These are phyloP conservation scores for Vultur gryphus DNA, from an alignment of 2,797 vertebrate genomes.

Conservation along the genomic window DNA sequence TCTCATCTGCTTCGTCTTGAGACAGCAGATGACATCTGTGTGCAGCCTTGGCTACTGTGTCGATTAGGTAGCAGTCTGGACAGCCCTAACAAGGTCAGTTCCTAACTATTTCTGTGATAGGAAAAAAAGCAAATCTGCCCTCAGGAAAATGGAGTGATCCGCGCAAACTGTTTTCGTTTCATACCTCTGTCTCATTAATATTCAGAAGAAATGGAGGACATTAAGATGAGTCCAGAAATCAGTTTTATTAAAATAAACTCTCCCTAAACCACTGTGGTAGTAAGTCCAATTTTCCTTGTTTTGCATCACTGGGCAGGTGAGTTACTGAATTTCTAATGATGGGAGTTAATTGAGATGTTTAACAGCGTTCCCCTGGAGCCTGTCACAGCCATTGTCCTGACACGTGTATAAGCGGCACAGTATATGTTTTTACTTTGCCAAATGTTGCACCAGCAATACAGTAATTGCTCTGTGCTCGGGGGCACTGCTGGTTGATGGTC, in stretches of 20 bases:
- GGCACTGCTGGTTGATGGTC: neutral
- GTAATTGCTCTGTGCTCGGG: neutral
- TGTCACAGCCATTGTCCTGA: neutral
- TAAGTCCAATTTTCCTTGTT: slow-evolving; percentile 65
- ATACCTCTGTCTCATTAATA: neutral
- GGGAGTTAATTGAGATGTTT: slow-evolving; percentile 67
- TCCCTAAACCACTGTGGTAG: slow-evolving; percentile 48
- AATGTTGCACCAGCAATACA: neutral
- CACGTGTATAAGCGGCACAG: neutral
- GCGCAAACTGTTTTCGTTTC: neutral
- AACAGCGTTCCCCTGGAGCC: slow-evolving; percentile 50
- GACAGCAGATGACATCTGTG: neutral
- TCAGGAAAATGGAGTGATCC: neutral
- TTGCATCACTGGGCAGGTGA: slow-evolving; percentile 70
- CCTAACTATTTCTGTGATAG: neutral
- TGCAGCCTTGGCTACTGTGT: neutral
- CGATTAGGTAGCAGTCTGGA: neutral
- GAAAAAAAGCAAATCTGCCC: neutral
- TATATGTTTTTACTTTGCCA: neutral
- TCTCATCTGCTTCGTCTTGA: neutral
- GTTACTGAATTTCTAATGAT: slow-evolving; percentile 62
- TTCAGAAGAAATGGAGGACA: neutral
- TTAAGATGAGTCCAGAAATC: neutral
- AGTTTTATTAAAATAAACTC: slow-evolving; percentile 14
- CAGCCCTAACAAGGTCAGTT: neutral